Evolutionary conservation across 2,888 invertebrate genomes (phyloP), one percentile per base, ranked within the genome.

Genomic region (Epistrophe grossulariae): DNA sequence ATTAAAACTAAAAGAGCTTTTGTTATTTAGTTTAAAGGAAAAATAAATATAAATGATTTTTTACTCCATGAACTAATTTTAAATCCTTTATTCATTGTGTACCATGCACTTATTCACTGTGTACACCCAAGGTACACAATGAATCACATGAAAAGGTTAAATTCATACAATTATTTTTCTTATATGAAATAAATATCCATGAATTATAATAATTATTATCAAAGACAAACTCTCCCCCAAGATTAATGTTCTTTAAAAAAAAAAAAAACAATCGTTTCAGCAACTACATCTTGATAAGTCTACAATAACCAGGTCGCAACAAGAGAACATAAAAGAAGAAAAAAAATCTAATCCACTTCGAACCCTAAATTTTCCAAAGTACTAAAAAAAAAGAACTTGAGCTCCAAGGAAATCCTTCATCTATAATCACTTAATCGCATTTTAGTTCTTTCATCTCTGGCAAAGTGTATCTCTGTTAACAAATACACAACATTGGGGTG

Each of bases 381-480:
- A 64, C 13, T 35, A 74, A 76, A 82, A 35, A 52, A 68, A 85
- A 85, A 83, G 83, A 87, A 83, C 73, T 76, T 76, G 83, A 87
- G 74, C 60, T 79, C 50, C 15, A 73, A 60, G 73, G 57, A 88
- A 89, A 88, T 74, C 87, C 84, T 83, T 81, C 84, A 88, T 89
- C 88, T 90, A n/a, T n/a, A 90, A 90, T 89, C 89, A 88, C 89
- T 89, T 89, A 89, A 90, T 89, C 89, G 89, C 88, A 89, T 89
- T 89, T 90, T 88, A 89, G 89, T 84, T 82, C 89, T 88, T 89
- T 89, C 84, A 89, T 89, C 88, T 88, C 74, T 57, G 64, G 55
- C 79, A 71, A 77, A 79, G 74, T 81, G 31, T 35, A 35, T 35
- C 35, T 83, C 77, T 81, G 72, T 81, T 81, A 81, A 84, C 81